Evolutionary conservation across 2,888 invertebrate species (phyloP), one percentile per base, ranked within the genome.

Genomic region (Cenopis cana): DNA sequence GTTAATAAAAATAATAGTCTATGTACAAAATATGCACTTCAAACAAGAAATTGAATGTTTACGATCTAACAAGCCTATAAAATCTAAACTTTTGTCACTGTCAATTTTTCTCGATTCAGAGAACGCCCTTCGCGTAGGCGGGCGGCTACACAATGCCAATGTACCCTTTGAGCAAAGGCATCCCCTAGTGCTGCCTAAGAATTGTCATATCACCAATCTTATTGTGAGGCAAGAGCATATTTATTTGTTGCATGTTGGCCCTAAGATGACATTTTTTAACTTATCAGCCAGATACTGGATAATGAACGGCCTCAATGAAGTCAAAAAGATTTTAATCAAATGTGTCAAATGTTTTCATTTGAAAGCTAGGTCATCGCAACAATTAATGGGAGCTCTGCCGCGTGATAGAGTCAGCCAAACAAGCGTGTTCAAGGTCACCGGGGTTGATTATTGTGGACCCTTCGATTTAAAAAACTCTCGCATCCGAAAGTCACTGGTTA

Each of bases 351-450:
- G 29, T 29, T 29, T 29, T 29, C 29, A 29, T 29, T 29, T 29
- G 29, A 59, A 41, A 11, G 57, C 57, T 4, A 2, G 17, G 17
- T 11, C 38, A 10, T 38, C 57, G 17, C 38, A 59, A 10, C 57
- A 59, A 59, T 41, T 59, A 38, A 59, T 59, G 57, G 41, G 57
- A 12, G 10, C 57, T 18, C 57, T 59, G 10, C 57, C 57, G 17
- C 18, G 18, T 10, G 57, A 59, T 41, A 59, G 57, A 41, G 57
- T 59, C 18, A 41, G 18, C 18, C 57, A 38, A 6, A 14, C 17
- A 18, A 41, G 18, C 5, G 38, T 24, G 18, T 59, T 59, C 10
- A 9, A 59, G 14, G 18, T 38, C 5, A 12, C 11, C 0, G 57
- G 57, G 8, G 18, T 59, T 3, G 57, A 59, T 18, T 59, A 38